Evolutionary conservation across 2,113 vertebrate genomes (phyloP).

Genomic region (Lichenostomus cassidix): DNA sequence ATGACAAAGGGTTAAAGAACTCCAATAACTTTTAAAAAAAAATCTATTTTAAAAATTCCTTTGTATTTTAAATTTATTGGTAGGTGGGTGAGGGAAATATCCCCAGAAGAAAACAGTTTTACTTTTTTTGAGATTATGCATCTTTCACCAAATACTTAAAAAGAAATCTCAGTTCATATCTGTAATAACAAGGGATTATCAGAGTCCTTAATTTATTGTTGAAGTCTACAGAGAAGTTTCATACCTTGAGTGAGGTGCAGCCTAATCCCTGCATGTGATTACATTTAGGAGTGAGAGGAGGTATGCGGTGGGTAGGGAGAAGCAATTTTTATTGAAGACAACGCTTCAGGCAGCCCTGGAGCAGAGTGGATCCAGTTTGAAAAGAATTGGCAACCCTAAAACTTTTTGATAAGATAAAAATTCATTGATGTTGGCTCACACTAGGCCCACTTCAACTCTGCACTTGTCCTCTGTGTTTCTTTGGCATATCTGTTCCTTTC

Average conservation of each 20-base stretch:
- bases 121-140: conserved; percentile 11
- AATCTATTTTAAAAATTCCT: neutral
- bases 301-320: neutral
- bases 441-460: conserved; percentile 73
- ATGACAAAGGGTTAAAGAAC: neutral
- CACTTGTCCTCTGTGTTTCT: conserved; percentile 75
- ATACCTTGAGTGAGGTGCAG: conserved; percentile 53
- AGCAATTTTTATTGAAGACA: conserved; percentile 64
- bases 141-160: conserved; percentile 43
- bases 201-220: conserved; percentile 65
- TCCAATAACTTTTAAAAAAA: neutral
- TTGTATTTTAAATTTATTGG: neutral
- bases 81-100: neutral
- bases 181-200: conserved; percentile 56
- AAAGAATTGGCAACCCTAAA: conserved; percentile 74
- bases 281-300: neutral
- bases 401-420: conserved; percentile 82
- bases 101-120: neutral
- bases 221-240: conserved; percentile 58
- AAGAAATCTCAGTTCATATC: conserved; percentile 10
- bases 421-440: conserved; percentile 79
- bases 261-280: conserved; percentile 62
- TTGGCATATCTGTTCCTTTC: conserved; percentile 72
- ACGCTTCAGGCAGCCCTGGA: conserved; percentile 68
- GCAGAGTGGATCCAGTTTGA: conserved; percentile 67